Base-by-base conservation (phyloP, 1,140 invertebrate species). In the Leptoteleia sp. region DNA sequence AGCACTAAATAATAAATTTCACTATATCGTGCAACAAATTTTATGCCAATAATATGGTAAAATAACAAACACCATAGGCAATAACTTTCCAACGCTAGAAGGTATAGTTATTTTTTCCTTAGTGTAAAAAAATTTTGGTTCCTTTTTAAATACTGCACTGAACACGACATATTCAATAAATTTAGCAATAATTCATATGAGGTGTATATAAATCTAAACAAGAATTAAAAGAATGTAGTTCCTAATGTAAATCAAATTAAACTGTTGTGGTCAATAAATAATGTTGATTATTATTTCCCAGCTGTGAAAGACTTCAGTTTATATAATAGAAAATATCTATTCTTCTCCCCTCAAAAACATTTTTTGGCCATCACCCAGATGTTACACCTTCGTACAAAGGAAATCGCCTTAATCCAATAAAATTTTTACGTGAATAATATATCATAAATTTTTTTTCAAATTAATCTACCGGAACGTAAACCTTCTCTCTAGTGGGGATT, bases 321-420 rank as follows among this genome's bases (percentile, higher is more conserved):
- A 27, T 25, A 25, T 37, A 27, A 25, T 12, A 54, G 15, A 33
- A 59, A 31, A 11, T 22, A 6, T 22, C 37, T 27, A 37, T 35
- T 47, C 13, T 31, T 43, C 16, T 12, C 1, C 22, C 33, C 15
- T 15, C 33, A 11, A 29, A 8, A 29, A 45, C 27, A 38, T 31
- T 38, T 62, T 37, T 37, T 3, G 31, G 19, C 16, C 57, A 45
- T 62, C 57, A 62, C 17, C 43, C 57, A 62, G 29, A 62, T 62
- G 57, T 62, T 62, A 12, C 33, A 37, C 31, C 22, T 43, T 29
- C 45, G 38, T 43, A 48, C 12, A 19, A 57, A 57, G 38, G 13
- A 33, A 48, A n/a, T 12, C 22, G 6, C 5, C 2, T 38, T 17
- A 6, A 52, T 33, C 33, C 12, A 13, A 15, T 31, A 31, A 15